Evolutionary conservation across 2,797 vertebrate genomes (phyloP).

Genomic region (Selene dorsalis): DNA sequence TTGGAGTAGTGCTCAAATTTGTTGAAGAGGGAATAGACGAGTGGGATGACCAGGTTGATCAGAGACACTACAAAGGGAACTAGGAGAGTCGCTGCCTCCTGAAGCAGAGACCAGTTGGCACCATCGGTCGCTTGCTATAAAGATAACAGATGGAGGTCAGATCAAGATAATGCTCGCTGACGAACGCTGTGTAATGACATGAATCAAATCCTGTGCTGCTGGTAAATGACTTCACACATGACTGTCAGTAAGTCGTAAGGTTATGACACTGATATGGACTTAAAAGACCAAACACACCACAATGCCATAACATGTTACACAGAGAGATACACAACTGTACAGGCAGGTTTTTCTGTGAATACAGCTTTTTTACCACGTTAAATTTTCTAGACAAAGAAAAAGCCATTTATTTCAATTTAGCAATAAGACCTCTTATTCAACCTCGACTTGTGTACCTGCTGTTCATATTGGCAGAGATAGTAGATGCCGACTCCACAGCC

Average conservation of each 20-base stretch:
- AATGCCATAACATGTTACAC: conserved; percentile 6
- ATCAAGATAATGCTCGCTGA: neutral
- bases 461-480: conserved; percentile 81
- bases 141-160: conserved; percentile 44
- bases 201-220: neutral
- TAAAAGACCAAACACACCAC: neutral
- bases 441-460: conserved; percentile 54
- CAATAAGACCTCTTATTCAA: neutral
- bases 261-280: conserved; percentile 14
- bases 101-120: conserved; percentile 55
- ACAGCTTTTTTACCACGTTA: neutral
- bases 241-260: neutral
- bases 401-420: neutral
- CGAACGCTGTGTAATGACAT: neutral
- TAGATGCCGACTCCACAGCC: conserved; percentile 87
- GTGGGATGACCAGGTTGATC: conserved; percentile 89
- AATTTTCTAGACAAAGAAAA: neutral
- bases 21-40: conserved; percentile 90
- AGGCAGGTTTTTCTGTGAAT: neutral
- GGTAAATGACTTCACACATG: conserved; percentile 19
- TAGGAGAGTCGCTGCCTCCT: conserved; percentile 87
- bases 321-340: neutral
- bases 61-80: conserved; percentile 89
- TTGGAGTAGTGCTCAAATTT: conserved; percentile 88
- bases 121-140: conserved; percentile 41